These are phyloP conservation scores for Mormyrus iriodes DNA, from an alignment of 2,113 vertebrate species.

Conservation along the genomic window DNA sequence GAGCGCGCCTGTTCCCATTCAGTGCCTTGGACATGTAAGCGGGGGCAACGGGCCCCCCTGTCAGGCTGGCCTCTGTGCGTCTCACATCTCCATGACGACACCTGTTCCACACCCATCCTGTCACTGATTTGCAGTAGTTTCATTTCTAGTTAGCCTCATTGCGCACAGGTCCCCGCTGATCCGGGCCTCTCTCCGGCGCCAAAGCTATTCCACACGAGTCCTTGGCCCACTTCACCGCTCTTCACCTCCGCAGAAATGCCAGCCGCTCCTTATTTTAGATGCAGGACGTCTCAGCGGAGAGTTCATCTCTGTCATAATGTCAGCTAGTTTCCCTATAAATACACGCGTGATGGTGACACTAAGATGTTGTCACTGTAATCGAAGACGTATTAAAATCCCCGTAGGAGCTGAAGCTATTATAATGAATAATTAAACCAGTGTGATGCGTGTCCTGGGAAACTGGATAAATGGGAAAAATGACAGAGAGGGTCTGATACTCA, in stretches of 20 bases:
- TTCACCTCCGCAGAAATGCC: slow-evolving; percentile 49
- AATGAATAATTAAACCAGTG: not conserved
- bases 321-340: slow-evolving; percentile 50
- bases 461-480: not conserved
- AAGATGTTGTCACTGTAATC: slow-evolving; percentile 41
- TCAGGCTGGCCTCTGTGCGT: not conserved
- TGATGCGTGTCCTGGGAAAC: not conserved
- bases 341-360: slow-evolving; percentile 48
- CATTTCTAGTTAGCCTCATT: slow-evolving; percentile 43
- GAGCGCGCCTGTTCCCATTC: not conserved
- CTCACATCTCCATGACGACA: not conserved
- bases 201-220: slow-evolving; percentile 63
- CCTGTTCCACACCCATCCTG: not conserved
- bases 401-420: not conserved
- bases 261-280: slow-evolving; percentile 56
- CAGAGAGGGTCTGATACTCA: slow-evolving; percentile 18
- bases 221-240: slow-evolving; percentile 67
- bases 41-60: not conserved
- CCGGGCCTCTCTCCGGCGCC: slow-evolving; percentile 38
- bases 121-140: not conserved
- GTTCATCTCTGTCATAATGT: slow-evolving; percentile 50
- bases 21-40: not conserved
- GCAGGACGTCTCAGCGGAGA: slow-evolving; percentile 54
- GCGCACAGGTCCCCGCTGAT: slow-evolving; percentile 40
- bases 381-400: slow-evolving; percentile 14